Evolutionary conservation across 2,888 invertebrate genomes (phyloP).

Genomic region (Epirrita christyi): DNA sequence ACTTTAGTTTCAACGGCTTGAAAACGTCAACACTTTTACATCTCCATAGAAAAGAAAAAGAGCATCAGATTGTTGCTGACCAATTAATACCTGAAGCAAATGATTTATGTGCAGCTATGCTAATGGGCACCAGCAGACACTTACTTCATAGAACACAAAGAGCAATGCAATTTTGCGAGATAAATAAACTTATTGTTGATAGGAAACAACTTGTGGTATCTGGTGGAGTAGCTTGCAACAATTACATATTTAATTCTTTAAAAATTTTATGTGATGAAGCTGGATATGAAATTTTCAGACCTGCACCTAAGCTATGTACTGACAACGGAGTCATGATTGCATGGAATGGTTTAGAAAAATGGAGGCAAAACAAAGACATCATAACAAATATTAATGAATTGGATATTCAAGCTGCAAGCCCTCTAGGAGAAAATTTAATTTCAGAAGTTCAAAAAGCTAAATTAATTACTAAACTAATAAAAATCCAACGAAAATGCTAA

Average conservation of each 20-base stretch:
- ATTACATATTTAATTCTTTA: slow-evolving; percentile 90
- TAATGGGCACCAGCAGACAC: slow-evolving; percentile 90
- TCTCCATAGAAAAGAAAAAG: slow-evolving; percentile 85
- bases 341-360: slow-evolving; percentile 97
- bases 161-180: slow-evolving; percentile 90
- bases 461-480: slow-evolving; percentile 74
- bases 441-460: slow-evolving; percentile 82
- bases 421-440: slow-evolving; percentile 87
- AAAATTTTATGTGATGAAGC: slow-evolving; percentile 87
- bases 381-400: slow-evolving; percentile 86
- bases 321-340: slow-evolving; percentile 99
- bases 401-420: slow-evolving; percentile 85
- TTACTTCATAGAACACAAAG: slow-evolving; percentile 93
- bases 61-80: slow-evolving; percentile 86
- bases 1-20: slow-evolving; percentile 96
- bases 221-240: slow-evolving; percentile 98
- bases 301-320: slow-evolving; percentile 94
- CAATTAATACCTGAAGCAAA: slow-evolving; percentile 89
- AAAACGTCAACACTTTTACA: slow-evolving; percentile 86
- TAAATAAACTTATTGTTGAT: slow-evolving; percentile 87
- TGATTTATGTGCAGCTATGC: slow-evolving; percentile 94
- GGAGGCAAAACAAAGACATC: slow-evolving; percentile 80
- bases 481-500: slow-evolving; percentile 56
- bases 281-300: slow-evolving; percentile 88
- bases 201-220: slow-evolving; percentile 91